These are phyloP conservation scores for Coptodon rendalli DNA, from an alignment of 2,113 vertebrate species.

Conservation along the genomic window DNA sequence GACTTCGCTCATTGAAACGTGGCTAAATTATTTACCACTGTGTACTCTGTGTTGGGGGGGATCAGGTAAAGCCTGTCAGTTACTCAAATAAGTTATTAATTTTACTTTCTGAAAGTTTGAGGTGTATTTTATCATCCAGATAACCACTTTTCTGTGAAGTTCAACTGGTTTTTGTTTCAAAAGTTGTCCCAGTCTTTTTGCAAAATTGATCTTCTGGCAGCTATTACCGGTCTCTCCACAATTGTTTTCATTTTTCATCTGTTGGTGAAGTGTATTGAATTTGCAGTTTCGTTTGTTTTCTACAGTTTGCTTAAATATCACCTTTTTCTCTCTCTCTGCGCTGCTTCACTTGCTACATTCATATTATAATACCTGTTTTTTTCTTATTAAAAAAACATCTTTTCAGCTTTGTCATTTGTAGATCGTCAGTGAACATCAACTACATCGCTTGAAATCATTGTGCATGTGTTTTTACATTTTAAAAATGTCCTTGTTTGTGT, in stretches of 20 bases:
- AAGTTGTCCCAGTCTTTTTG: not conserved
- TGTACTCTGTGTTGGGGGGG: not conserved
- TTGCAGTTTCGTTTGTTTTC: not conserved
- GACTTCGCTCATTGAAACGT: not conserved
- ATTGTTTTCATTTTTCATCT: conserved; percentile 24
- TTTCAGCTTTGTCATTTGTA: not conserved
- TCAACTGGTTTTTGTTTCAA: conserved; percentile 29
- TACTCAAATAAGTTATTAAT: conserved; percentile 43
- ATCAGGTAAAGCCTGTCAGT: conserved; percentile 30
- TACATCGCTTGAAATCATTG: not conserved
- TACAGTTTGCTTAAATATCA: not conserved
- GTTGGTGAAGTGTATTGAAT: conserved; percentile 3
- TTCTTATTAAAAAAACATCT: not conserved
- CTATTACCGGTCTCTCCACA: not conserved
- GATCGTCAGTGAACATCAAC: not conserved
- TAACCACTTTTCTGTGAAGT: conserved; percentile 12
- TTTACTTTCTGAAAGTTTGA: conserved; percentile 30
- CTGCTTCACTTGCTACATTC: not conserved
- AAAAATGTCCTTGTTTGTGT: not conserved
- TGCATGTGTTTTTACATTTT: not conserved
- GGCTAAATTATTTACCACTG: conserved; percentile 20
- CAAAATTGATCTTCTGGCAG: conserved; percentile 11
- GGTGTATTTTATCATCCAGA: conserved; percentile 36
- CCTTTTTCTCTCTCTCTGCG: not conserved
- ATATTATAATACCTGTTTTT: not conserved